Evolutionary conservation across 2,888 invertebrate species (phyloP).

Genomic region (Trichopria drosophilae): DNA sequence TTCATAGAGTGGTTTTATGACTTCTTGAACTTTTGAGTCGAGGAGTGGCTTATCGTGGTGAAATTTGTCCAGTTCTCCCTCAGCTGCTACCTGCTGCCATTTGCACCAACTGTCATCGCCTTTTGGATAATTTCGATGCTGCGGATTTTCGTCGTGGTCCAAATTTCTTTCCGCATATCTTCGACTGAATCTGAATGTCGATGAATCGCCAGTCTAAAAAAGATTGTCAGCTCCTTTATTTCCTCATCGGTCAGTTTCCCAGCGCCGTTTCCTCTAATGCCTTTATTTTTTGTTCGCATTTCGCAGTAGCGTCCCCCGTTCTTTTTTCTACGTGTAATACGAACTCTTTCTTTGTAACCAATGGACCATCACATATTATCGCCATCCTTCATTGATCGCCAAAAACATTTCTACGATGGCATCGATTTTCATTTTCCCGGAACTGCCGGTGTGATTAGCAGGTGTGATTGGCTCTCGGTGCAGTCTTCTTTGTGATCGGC

Average conservation of each 20-base stretch:
- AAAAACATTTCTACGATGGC: conserved; percentile 27
- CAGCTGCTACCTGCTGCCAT: neutral
- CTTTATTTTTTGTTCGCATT: conserved; percentile 10
- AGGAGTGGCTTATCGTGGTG: neutral
- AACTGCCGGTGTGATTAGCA: neutral
- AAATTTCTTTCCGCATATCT: conserved; percentile 11
- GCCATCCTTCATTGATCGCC: conserved; percentile 1
- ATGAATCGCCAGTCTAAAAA: conserved; percentile 8
- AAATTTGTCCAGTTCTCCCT: neutral
- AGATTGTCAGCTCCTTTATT: conserved; percentile 5
- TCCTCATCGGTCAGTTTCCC: conserved; percentile 6
- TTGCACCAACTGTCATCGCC: neutral
- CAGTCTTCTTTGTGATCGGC: conserved; percentile 1
- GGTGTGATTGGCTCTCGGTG: no score
- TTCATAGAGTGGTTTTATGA: neutral
- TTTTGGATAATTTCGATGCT: neutral
- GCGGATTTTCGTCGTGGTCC: conserved; percentile 1
- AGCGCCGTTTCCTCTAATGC: conserved; percentile 7
- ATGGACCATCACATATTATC: neutral
- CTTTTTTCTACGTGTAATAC: conserved; percentile 31
- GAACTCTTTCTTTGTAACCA: conserved; percentile 9
- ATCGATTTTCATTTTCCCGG: conserved; percentile 29
- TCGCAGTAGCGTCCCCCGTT: conserved; percentile 24
- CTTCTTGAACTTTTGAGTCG: neutral
- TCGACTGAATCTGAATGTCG: conserved; percentile 7